Evolutionary conservation across 2,888 invertebrate genomes (phyloP), one percentile per base, ranked within the genome.

Genomic region (Onchidella celtica): DNA sequence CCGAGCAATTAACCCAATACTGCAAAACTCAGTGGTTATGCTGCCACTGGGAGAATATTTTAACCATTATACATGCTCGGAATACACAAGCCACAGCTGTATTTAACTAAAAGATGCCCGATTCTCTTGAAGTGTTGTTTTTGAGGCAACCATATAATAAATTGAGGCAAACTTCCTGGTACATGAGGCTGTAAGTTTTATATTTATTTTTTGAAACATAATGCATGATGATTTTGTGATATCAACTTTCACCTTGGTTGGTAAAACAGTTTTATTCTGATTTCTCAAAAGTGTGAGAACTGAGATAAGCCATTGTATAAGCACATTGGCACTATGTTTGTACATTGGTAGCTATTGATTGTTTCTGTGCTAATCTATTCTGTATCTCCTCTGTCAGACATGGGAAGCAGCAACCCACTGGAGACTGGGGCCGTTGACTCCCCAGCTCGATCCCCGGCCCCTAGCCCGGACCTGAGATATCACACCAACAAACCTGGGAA

Each of bases 371-470:
- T 36, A 40, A 34, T 68, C 14, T 6, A 9, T 68, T 21, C 32
- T 32, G 17, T 34, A 11, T 32, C 24, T 11, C 24, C 11, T 34
- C 36, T 6, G 17, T 3, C 70, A 78, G 78, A 78, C 61, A 70
- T 61, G 59, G 78, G 78, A 17, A 78, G 78, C 38, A 70, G 40
- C 27, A 70, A 57, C 29, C 70, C 61, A 1, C 11, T 79, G 17
- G 79, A 79, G 24, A 21, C 72, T 21, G 55, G 38, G 21, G 73
- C 27, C 4, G 24, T 63, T n/a, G 72, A 73, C n/a, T 40, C 59
- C 3, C 36, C 72, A 24, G 72, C 36, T 24, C 55, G 65, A 40
- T 47, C 55, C 29, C 47, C 66, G 4, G 27, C 32, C 9, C 68
- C 57, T 29, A 70, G 61, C 29, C 69, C 77, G 14, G 77, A 78